A percentile compares a stretch with the other conserved stretches of the same genome.
phyloP scores from a whole-genome alignment of 2,797 vertebrate species.

The Pelochelys cantorii region DNA sequence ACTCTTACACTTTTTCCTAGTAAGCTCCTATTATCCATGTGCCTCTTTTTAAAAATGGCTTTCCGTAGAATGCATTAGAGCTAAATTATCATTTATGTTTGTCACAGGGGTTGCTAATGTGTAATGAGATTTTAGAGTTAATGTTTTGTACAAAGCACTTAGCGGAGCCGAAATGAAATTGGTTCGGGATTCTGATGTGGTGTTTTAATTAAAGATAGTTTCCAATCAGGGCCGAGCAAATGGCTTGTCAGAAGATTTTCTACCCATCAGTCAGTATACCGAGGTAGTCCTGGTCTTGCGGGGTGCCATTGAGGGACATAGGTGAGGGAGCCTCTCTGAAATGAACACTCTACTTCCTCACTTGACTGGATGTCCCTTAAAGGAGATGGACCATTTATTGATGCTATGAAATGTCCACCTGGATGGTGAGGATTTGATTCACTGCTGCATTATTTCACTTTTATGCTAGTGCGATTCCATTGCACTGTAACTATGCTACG shows the following conservation, averaged over 20 bases:
- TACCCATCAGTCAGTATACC: conserved; percentile 43
- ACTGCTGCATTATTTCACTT: fast-evolving
- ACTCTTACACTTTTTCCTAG: conserved; percentile 7
- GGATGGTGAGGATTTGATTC: background rate
- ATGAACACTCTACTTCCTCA: background rate
- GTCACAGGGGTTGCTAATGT: conserved; percentile 77
- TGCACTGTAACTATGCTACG: background rate
- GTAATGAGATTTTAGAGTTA: conserved; percentile 83
- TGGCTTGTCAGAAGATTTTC: conserved; percentile 70
- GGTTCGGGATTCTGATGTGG: conserved; percentile 77
- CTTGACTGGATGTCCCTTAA: background rate
- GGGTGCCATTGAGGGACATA: conserved; percentile 13
- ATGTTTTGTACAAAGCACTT: conserved; percentile 82
- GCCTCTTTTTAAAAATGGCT: conserved; percentile 60
- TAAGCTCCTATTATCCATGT: conserved; percentile 2
- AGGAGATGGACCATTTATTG: background rate
- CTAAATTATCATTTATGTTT: conserved; percentile 79
- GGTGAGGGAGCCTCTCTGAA: background rate
- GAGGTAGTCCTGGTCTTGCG: conserved; percentile 21
- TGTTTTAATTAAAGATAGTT: conserved; percentile 84
- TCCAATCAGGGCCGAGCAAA: conserved; percentile 75
- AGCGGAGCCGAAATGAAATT: conserved; percentile 74
- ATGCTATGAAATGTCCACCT: conserved; percentile 20
- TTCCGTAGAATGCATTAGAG: conserved; percentile 72
- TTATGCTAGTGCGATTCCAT: background rate